A percentile compares a stretch with the other conserved stretches of the same genome.
Evolutionary conservation across 2,888 invertebrate genomes (phyloP).

Genomic region (Clitarchus hookeri): DNA sequence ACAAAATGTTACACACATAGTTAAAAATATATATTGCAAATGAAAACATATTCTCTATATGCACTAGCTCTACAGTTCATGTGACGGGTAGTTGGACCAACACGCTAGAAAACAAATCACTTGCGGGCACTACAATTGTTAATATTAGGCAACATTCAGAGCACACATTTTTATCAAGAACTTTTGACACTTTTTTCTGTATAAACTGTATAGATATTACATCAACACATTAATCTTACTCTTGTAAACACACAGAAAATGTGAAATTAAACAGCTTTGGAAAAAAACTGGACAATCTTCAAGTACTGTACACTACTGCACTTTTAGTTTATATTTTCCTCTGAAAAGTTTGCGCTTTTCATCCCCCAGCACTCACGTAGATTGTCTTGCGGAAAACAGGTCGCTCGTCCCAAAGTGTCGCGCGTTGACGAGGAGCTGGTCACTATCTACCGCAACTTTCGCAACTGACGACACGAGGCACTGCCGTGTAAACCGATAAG

Average conservation of each 20-base stretch:
- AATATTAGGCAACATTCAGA: slow-evolving; percentile 14
- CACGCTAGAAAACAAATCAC: neutral
- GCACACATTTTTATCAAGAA: slow-evolving; percentile 14
- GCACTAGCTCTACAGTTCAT: slow-evolving; percentile 1
- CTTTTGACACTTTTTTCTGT: neutral
- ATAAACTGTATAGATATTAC: neutral
- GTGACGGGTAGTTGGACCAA: neutral
- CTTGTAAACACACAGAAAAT: slow-evolving; percentile 2
- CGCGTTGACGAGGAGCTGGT: too few species aligned
- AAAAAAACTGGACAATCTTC: neutral
- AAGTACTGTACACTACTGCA: neutral
- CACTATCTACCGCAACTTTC: neutral
- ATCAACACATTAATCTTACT: neutral
- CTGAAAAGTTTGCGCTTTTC: neutral
- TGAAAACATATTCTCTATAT: neutral
- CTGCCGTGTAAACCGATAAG: neutral
- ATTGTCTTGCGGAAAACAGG: slow-evolving; percentile 1
- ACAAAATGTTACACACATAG: slow-evolving; percentile 10
- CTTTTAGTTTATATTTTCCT: neutral
- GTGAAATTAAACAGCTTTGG: neutral
- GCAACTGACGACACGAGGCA: neutral
- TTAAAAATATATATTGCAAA: slow-evolving; percentile 1
- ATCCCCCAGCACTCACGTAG: neutral
- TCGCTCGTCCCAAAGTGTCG: neutral
- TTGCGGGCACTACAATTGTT: neutral